Percentiles rank a stretch among this genome's conserved stretches.
Conservation (phyloP, 2,113 vertebrate genomes). For the Hucho hucho region DNA sequence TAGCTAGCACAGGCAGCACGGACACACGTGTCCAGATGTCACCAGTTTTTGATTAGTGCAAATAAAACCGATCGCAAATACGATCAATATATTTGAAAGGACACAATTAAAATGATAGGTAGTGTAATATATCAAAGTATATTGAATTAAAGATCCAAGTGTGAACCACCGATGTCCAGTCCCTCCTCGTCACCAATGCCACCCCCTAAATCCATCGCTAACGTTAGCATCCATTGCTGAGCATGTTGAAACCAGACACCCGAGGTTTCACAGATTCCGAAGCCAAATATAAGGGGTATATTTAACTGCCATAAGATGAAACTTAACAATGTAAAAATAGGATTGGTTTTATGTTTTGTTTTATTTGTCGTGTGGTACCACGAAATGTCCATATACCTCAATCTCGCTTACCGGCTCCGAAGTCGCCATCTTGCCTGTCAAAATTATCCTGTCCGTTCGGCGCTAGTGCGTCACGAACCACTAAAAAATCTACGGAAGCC, state of each 20-base stretch:
- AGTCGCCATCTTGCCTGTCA: slow-evolving; percentile 80
- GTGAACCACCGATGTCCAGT: slow-evolving; percentile 53
- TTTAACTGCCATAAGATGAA: background rate
- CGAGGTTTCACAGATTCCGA: background rate
- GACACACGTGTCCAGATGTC: slow-evolving; percentile 63
- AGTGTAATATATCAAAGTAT: background rate
- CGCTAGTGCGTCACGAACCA: slow-evolving; percentile 67
- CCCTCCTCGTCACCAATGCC: slow-evolving; percentile 49
- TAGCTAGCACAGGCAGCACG: slow-evolving; percentile 34
- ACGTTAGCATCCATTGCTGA: slow-evolving; percentile 15
- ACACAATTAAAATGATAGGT: background rate
- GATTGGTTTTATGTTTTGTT: background rate
- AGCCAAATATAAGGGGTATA: background rate
- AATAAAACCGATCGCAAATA: background rate
- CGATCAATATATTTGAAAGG: background rate
- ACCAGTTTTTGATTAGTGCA: background rate
- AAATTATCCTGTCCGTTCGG: slow-evolving; percentile 64
- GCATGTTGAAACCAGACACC: slow-evolving; percentile 5
- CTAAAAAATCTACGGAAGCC: slow-evolving; percentile 61
- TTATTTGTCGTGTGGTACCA: background rate
- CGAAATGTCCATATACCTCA: slow-evolving; percentile 5
- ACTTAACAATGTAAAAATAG: background rate
- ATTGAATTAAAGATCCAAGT: slow-evolving; percentile 26
- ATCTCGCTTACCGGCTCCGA: slow-evolving; percentile 80
- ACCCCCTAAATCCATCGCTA: slow-evolving; percentile 44